Conservation (phyloP, 2,888 invertebrate genomes). For the Lasioglossum vierecki region DNA sequence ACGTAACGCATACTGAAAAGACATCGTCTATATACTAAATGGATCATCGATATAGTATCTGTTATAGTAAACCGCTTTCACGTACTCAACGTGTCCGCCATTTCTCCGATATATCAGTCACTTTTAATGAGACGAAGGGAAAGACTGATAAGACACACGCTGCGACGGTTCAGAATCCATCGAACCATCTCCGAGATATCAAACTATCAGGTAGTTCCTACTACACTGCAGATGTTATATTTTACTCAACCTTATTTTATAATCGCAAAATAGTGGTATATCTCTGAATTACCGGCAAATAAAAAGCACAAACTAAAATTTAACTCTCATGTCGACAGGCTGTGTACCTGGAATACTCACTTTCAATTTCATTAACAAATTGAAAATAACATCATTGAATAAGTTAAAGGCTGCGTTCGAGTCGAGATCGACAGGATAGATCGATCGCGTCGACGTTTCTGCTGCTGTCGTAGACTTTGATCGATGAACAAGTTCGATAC, state of each 20-base stretch:
- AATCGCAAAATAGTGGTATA: too few species aligned
- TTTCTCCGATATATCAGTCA: not conserved
- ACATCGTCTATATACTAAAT: conserved; percentile 1
- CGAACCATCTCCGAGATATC: not conserved
- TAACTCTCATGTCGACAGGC: too few species aligned
- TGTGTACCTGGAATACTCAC: too few species aligned
- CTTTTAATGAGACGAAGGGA: not conserved
- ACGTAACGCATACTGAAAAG: not conserved
- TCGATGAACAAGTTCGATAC: conserved; percentile 22
- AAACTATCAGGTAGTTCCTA: too few species aligned
- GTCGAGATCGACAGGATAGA: conserved; percentile 3
- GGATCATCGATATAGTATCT: not conserved
- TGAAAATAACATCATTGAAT: too few species aligned
- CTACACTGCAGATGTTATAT: too few species aligned
- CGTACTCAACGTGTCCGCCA: not conserved
- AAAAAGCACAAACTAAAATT: too few species aligned
- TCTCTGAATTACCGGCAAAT: too few species aligned
- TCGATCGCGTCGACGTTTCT: not conserved
- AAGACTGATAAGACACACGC: not conserved
- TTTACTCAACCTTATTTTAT: too few species aligned
- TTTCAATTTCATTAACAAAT: too few species aligned
- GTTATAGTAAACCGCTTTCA: not conserved
- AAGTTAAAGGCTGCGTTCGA: not conserved
- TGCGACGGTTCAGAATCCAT: not conserved
- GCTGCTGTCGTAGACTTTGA: not conserved